Conservation (phyloP, 2,888 invertebrate genomes). For the Lamellibrachia satsuma region DNA sequence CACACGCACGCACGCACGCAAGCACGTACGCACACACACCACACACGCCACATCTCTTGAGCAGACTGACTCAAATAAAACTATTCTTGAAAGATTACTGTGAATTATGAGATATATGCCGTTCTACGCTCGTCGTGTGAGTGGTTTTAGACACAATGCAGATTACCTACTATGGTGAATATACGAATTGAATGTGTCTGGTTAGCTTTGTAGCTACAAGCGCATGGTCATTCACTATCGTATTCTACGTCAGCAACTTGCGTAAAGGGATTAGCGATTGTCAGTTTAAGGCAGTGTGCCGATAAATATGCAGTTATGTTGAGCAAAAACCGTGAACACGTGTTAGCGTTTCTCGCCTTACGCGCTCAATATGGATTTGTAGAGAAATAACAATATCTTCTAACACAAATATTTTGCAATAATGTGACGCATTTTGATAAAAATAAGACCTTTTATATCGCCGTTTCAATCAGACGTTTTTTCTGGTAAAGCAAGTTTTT, state of each 20-base stretch:
- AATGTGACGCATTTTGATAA: neutral
- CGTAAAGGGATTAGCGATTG: neutral
- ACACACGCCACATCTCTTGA: too few species aligned
- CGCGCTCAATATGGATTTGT: neutral
- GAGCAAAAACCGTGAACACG: neutral
- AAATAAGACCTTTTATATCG: neutral
- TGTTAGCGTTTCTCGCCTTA: neutral
- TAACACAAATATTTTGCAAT: neutral
- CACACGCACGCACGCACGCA: too few species aligned
- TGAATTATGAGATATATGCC: too few species aligned
- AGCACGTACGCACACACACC: too few species aligned
- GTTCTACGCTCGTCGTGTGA: neutral
- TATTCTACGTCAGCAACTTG: neutral
- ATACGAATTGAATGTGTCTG: neutral
- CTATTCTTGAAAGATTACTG: too few species aligned
- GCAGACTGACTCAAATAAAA: too few species aligned
- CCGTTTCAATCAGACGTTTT: neutral
- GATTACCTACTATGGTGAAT: neutral
- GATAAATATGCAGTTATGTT: neutral
- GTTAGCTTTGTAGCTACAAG: neutral
- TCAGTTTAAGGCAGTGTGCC: neutral
- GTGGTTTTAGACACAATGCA: neutral
- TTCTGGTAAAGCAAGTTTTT: neutral
- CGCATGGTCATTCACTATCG: too few species aligned
- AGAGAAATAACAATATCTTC: neutral